Base-by-base conservation (phyloP, 2,797 vertebrate species). In the Coregonus suidteri region DNA sequence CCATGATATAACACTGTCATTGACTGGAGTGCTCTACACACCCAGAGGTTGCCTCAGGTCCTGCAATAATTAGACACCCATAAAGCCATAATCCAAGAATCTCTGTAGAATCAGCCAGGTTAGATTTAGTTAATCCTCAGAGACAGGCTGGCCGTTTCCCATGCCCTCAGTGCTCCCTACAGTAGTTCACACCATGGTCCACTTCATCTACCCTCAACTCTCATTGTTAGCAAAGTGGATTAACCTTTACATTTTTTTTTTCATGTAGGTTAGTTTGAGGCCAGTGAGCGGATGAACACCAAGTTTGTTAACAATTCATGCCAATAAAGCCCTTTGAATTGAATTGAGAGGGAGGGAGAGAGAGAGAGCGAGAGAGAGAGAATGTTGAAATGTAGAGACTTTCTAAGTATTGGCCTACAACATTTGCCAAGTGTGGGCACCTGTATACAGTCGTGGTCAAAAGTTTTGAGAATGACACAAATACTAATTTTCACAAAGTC, bases 1-100 rank as follows among this genome's bases (percentile, higher is more conserved):
- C 75, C 66, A 20, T 70, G 35, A 82, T 80, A 75, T 70, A 82
- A 83, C 75, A n/a, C 64, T 70, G 54, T 78, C 15, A 67, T 62
- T 74, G 41, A 82, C 37, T 82, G 76, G 79, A 78, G 71, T 72
- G 69, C 68, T 82, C 79, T 72, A 80, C 70, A 77, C 83, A 77
- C 83, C 76, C 80, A 18, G 71, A 81, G 79, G 53, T 74, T 82
- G 65, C 77, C 69, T 76, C 73, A 85, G 65, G 25, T 71, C 69
- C 31, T 7, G 30, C 14, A 53, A 54, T 72, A 41, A 53, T 30
- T 25, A 52, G 25, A 52, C 18, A 72, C 20, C 25, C 69, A 69
- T n/a, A 11, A 41, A 41, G 67, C 66, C 66, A 68, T 51, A 20
- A 70, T 70, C 71, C 52, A 72, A 72, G 71, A 72, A 69, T 69